These are phyloP conservation scores for Agrotis segetum DNA, from an alignment of 2,888 invertebrate genomes.

Conservation along the genomic window DNA sequence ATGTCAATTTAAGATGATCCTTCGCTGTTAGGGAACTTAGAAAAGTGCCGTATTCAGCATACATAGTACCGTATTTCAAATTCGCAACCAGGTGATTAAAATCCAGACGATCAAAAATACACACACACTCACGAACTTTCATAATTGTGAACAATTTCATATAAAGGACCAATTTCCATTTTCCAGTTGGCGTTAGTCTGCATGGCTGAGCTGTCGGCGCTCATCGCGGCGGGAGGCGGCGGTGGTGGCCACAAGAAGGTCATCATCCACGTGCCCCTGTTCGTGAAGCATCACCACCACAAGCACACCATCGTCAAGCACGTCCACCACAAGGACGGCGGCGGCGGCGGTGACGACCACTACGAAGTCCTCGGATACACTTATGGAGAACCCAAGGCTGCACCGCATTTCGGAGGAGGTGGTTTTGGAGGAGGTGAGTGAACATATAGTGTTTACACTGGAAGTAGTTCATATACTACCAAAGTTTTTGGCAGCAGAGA, in stretches of 20 bases:
- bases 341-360: conserved; percentile 91
- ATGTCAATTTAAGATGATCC: not conserved
- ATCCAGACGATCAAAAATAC: not conserved
- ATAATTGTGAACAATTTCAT: not conserved
- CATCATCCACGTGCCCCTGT: conserved; percentile 95
- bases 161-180: conserved; percentile 31
- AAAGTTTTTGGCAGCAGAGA: no score
- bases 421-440: conserved; percentile 84
- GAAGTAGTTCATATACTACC: not conserved
- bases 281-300: conserved; percentile 94
- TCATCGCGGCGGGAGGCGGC: conserved; percentile 85
- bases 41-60: not conserved
- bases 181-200: conserved; percentile 84
- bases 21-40: not conserved
- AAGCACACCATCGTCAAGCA: conserved; percentile 95
- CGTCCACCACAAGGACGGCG: conserved; percentile 92
- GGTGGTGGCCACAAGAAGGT: conserved; percentile 93
- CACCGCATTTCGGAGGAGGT: conserved; percentile 87
- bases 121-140: not conserved
- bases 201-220: conserved; percentile 79
- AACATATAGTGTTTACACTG: not conserved
- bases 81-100: not conserved
- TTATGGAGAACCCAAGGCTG: conserved; percentile 91
- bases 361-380: conserved; percentile 93
- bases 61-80: not conserved